Evolutionary conservation across 2,888 invertebrate genomes (phyloP), one percentile per base, ranked within the genome.

Genomic region (Andricus quercusramuli): DNA sequence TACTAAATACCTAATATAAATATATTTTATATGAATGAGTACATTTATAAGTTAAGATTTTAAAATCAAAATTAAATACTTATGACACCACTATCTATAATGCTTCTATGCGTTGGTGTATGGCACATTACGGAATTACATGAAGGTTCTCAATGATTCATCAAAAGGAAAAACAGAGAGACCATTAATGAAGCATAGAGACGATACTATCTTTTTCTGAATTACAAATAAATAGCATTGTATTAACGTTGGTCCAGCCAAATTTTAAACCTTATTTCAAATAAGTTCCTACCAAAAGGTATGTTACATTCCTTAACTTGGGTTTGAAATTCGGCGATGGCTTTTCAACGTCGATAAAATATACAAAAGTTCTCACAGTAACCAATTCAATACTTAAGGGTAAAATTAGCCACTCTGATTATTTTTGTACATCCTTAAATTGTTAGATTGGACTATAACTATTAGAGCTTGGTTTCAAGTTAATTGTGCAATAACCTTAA

Each of bases 1-100:
- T 85, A 85, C 82, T 86, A 83, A 13, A 74, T 32, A 74, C 37
- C 74, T 74, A 74, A 74, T 74, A 74, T 74, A 74, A 56, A 74
- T 74, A 74, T 74, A 15, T 74, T 74, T 74, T 74, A 11, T 32
- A 51, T 74, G 51, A 56, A 56, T 56, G 15, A 56, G 82, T 66
- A 78, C 79, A 79, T 77, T 78, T 78, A 76, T 82, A 82, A 79
- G 80, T 84, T 81, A 85, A 1, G 76, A 66, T 70, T 82, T 84
- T 78, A 74, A 82, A 84, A 85, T 68, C 83, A 47, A 78, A 84
- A 84, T 84, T 82, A 85, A 85, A 82, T 85, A 84, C 83, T 84
- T 86, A 85, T 82, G 78, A 67, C 78, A 82, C 79, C 83, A 80
- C 59, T 64, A 83, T 82, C 68, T 84, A 85, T 68, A 83, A 83